phyloP scores from a whole-genome alignment of 2,797 vertebrate genomes.

The Anisognathus igniventris region DNA sequence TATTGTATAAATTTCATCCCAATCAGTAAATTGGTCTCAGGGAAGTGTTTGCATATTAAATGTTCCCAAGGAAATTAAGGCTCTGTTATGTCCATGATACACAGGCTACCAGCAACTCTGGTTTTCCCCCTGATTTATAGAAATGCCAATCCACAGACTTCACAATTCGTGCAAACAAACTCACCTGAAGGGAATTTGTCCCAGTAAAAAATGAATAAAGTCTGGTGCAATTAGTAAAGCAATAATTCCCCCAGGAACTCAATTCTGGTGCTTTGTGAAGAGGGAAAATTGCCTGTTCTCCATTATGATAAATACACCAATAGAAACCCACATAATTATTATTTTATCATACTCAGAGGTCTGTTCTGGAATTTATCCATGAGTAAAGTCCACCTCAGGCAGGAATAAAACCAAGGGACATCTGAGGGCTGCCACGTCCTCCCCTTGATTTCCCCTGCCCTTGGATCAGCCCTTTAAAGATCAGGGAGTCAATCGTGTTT shows the following conservation, averaged over 20 bases:
- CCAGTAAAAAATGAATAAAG: not conserved
- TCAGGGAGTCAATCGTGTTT: not conserved
- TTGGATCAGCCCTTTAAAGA: conserved; percentile 9
- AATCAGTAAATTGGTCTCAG: not conserved
- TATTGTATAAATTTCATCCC: not conserved
- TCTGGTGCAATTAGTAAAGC: not conserved
- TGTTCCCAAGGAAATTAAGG: not conserved
- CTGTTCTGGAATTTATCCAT: not conserved
- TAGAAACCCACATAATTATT: not conserved
- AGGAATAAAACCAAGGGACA: not conserved
- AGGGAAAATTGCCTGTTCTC: not conserved
- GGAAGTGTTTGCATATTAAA: not conserved
- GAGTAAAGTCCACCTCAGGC: not conserved
- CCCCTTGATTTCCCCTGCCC: not conserved
- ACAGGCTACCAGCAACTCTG: not conserved
- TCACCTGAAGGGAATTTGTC: conserved; percentile 9
- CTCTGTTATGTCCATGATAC: not conserved
- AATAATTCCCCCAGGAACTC: not conserved
- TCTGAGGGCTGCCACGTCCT: not conserved
- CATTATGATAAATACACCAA: not conserved
- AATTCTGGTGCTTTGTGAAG: not conserved
- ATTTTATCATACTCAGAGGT: not conserved
- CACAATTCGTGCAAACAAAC: not conserved
- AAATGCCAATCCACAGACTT: not conserved
- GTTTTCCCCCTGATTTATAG: not conserved